Conservation (phyloP, 2,888 invertebrate genomes). For the Rapana venosa region DNA sequence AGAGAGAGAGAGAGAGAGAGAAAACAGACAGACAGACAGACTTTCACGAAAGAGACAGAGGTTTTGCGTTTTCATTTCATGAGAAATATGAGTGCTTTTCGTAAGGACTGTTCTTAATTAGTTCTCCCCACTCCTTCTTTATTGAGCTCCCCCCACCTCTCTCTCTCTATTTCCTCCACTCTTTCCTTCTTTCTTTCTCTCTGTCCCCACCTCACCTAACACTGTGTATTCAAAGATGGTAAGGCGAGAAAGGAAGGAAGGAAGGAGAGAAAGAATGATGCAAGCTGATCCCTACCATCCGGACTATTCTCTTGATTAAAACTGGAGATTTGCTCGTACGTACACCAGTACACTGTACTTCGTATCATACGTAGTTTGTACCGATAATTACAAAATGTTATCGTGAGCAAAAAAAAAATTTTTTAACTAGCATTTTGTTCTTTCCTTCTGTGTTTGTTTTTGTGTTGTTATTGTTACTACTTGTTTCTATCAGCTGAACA, state of each 20-base stretch:
- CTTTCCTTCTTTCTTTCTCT: slow-evolving; percentile 1
- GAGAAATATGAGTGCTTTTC: not conserved
- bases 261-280: too few species aligned
- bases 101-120: not conserved
- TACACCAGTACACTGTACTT: too few species aligned
- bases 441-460: not conserved
- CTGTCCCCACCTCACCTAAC: not conserved
- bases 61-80: not conserved
- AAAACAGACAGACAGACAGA: not conserved
- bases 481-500: too few species aligned
- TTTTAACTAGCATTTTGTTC: too few species aligned
- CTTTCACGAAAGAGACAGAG: not conserved
- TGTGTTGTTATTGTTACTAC: too few species aligned
- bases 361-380: too few species aligned
- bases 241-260: too few species aligned
- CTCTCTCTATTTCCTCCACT: not conserved
- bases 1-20: not conserved
- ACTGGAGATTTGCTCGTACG: too few species aligned
- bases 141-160: not conserved
- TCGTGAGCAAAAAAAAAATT: too few species aligned
- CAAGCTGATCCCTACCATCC: too few species aligned
- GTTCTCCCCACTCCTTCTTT: not conserved
- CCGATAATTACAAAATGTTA: too few species aligned
- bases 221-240: not conserved
- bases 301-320: too few species aligned